Percentiles rank a stretch among this genome's conserved stretches.
These are phyloP conservation scores for Onychorhynchus coronatus DNA, from an alignment of 2,113 vertebrate species.

Conservation along the genomic window DNA sequence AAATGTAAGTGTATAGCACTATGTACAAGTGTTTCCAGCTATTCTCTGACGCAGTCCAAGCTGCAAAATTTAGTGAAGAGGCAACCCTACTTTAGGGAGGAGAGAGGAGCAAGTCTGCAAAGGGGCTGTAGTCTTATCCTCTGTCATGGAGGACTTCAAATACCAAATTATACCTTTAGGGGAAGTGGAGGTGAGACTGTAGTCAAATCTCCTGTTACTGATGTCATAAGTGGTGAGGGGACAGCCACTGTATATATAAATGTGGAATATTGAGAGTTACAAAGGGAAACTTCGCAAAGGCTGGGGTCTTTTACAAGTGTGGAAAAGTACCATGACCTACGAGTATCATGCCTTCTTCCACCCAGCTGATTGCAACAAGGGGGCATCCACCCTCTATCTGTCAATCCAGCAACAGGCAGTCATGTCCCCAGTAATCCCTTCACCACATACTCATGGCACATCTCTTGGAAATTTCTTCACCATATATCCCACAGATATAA, in stretches of 20 bases:
- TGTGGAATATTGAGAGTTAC: neutral
- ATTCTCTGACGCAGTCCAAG: neutral
- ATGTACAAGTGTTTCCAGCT: neutral
- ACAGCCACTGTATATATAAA: neutral
- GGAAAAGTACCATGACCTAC: neutral
- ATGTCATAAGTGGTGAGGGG: neutral
- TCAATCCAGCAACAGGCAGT: neutral
- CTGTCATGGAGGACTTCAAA: neutral
- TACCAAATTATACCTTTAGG: neutral
- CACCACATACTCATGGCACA: neutral
- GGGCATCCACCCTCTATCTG: neutral
- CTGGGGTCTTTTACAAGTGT: neutral
- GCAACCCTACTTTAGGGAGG: neutral
- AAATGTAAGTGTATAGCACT: neutral
- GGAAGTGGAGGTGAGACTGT: neutral
- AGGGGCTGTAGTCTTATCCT: neutral
- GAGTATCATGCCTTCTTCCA: neutral
- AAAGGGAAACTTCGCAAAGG: neutral
- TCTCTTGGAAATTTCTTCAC: neutral
- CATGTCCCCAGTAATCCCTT: neutral
- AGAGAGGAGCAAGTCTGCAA: neutral
- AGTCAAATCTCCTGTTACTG: neutral
- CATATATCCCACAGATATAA: neutral
- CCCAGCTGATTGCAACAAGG: neutral
- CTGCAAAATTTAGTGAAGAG: neutral